Evolutionary conservation across 2,113 vertebrate species (phyloP).

Genomic region (Lophura nycthemera): DNA sequence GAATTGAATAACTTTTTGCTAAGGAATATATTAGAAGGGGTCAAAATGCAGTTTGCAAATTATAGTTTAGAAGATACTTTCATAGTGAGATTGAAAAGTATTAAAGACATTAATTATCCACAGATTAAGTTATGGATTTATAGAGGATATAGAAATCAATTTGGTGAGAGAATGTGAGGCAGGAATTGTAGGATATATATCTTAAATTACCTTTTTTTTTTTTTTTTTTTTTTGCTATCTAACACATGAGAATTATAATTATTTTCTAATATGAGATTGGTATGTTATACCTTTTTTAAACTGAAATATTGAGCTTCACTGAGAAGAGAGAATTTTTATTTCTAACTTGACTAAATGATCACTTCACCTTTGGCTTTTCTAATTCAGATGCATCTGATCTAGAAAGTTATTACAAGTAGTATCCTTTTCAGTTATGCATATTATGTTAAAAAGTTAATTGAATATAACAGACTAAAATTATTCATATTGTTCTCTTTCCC

Average conservation of each 20-base stretch:
- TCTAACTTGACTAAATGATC: background rate
- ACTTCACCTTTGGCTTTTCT: background rate
- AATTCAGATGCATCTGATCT: background rate
- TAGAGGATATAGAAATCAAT: background rate
- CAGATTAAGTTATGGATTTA: background rate
- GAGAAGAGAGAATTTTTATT: background rate
- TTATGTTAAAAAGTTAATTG: background rate
- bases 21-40: background rate
- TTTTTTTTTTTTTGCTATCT: background rate
- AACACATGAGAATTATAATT: background rate
- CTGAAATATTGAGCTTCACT: background rate
- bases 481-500: background rate
- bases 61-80: background rate
- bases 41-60: background rate
- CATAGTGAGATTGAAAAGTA: background rate
- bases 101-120: slow-evolving; percentile 24
- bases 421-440: background rate
- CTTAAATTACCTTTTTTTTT: background rate
- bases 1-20: background rate
- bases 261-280: background rate
- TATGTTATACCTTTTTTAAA: background rate
- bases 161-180: background rate
- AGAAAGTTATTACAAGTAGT: background rate
- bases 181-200: background rate
- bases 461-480: background rate